phyloP scores from a whole-genome alignment of 1,140 invertebrate species.

The Drosophila malerkotliana region DNA sequence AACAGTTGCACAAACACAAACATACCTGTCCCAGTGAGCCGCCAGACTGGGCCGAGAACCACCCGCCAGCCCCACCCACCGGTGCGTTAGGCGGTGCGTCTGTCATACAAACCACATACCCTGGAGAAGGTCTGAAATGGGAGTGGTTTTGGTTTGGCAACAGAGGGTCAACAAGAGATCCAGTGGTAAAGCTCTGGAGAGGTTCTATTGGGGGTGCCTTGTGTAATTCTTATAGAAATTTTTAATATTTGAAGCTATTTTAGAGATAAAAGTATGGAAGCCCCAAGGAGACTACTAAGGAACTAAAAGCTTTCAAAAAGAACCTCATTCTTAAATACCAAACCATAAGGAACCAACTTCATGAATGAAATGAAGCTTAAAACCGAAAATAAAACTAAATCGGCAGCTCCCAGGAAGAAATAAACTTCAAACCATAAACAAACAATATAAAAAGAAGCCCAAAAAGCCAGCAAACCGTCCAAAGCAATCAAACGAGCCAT shows the following conservation, averaged over 20 bases:
- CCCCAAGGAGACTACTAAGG: too few relatives aligned
- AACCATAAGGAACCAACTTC: neutral
- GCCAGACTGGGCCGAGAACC: conserved; percentile 16
- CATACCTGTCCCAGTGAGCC: conserved; percentile 11
- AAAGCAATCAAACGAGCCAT: conserved; percentile 18
- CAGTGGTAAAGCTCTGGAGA: too few relatives aligned
- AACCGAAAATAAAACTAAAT: neutral
- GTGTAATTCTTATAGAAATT: too few relatives aligned
- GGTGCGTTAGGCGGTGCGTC: neutral
- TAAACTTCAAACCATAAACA: conserved; percentile 1
- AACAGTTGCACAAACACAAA: conserved; percentile 4
- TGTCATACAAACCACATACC: neutral
- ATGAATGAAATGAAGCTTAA: conserved; percentile 17
- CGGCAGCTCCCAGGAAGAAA: conserved; percentile 21
- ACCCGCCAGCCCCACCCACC: conserved; percentile 36
- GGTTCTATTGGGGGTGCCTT: too few relatives aligned
- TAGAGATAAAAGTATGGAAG: too few relatives aligned
- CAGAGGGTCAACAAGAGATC: too few relatives aligned
- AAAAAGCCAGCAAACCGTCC: neutral
- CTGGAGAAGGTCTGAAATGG: too few relatives aligned
- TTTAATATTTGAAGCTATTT: too few relatives aligned
- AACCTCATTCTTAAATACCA: neutral
- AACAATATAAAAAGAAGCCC: conserved; percentile 7
- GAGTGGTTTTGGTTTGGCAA: too few relatives aligned
- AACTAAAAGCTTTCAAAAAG: neutral